A percentile compares a stretch with the other conserved stretches of the same genome.
Conservation (phyloP, 2,113 vertebrate genomes). For the Erpornis zantholeuca region DNA sequence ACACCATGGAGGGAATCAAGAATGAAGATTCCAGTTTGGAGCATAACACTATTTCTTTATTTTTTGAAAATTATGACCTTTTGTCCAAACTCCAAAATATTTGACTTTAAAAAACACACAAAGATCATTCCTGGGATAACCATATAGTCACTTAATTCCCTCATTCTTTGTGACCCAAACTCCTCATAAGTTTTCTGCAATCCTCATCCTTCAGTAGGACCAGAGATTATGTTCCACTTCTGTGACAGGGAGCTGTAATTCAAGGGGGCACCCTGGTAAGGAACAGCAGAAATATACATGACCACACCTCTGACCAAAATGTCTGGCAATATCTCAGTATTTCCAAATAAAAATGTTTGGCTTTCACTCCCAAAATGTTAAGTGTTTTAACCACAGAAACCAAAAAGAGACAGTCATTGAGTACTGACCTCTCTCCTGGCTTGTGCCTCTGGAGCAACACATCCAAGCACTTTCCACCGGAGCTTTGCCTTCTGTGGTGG, state of each 20-base stretch:
- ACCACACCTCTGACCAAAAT: neutral
- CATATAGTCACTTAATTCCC: neutral
- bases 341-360: neutral
- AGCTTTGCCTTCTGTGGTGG: neutral
- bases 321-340: neutral
- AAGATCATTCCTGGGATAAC: neutral
- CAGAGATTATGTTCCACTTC: neutral
- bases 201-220: neutral
- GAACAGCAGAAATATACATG: neutral
- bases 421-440: neutral
- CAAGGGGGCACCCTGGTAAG: neutral
- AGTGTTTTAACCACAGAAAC: neutral
- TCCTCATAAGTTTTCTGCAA: neutral
- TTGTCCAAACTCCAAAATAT: neutral
- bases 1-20: neutral
- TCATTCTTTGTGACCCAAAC: neutral
- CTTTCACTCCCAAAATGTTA: neutral
- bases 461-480: neutral
- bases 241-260: neutral
- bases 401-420: neutral
- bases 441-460: neutral
- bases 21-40: neutral
- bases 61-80: neutral
- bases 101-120: neutral
- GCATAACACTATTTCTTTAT: rapidly evolving